Conservation (phyloP, 2,113 vertebrate genomes). For the Ciconia maguari region DNA sequence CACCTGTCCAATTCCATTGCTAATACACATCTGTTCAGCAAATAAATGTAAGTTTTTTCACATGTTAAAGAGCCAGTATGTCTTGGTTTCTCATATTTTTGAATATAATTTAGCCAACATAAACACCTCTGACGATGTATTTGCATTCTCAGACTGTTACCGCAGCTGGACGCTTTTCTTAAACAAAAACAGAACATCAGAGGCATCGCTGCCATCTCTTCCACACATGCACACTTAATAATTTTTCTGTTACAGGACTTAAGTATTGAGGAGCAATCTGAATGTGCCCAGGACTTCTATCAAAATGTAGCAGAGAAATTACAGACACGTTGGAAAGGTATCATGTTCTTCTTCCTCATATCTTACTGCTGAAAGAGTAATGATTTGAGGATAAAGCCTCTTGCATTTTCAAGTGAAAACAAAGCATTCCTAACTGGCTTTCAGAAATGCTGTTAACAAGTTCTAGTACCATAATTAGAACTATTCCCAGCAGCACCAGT, state of each 20-base stretch:
- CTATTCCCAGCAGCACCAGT: neutral
- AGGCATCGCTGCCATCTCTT: neutral
- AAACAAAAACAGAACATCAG: neutral
- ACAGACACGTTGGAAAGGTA: conserved; percentile 92
- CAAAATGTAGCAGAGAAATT: conserved; percentile 89
- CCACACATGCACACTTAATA: neutral
- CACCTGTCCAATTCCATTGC: neutral
- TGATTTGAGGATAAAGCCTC: neutral
- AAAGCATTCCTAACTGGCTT: neutral
- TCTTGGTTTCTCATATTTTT: neutral
- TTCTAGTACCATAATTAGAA: neutral
- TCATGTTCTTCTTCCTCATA: neutral
- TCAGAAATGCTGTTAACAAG: neutral
- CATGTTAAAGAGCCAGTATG: neutral
- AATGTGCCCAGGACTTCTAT: conserved; percentile 96
- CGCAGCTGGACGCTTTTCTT: neutral
- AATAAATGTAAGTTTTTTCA: neutral
- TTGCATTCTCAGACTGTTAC: conserved; percentile 48
- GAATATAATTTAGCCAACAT: neutral
- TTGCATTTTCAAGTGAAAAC: neutral
- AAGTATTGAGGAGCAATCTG: conserved; percentile 90
- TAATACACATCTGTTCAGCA: neutral
- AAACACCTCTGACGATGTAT: neutral
- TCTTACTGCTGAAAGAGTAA: neutral
- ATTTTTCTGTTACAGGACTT: conserved; percentile 71